These are phyloP conservation scores for Procambarus clarkii DNA, from an alignment of 1,140 invertebrate genomes.

Conservation along the genomic window DNA sequence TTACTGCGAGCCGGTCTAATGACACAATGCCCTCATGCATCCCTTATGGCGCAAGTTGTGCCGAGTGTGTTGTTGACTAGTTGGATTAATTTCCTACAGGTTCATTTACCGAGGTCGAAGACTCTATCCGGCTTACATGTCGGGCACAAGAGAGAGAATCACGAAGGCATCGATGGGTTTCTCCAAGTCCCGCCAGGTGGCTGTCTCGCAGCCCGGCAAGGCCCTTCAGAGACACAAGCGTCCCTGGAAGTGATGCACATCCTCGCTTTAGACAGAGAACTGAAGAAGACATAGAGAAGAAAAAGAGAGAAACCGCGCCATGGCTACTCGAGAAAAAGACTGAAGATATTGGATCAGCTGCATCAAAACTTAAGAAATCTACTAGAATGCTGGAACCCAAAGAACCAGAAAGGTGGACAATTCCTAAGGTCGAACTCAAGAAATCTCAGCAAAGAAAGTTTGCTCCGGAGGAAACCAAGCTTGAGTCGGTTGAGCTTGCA, in stretches of 20 bases:
- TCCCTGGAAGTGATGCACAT: not conserved
- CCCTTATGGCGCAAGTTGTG: not conserved
- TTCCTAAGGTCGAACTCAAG: constrained; percentile 72
- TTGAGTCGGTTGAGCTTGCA: constrained; percentile 40
- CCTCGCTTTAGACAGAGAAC: constrained; percentile 14
- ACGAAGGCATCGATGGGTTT: constrained; percentile 52
- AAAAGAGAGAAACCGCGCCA: constrained; percentile 48
- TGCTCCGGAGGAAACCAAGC: constrained; percentile 24
- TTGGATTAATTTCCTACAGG: constrained; percentile 59
- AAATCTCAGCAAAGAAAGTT: constrained; percentile 72
- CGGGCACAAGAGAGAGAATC: constrained; percentile 29
- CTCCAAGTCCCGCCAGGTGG: constrained; percentile 56
- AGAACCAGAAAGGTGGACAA: constrained; percentile 31
- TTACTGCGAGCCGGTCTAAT: not conserved
- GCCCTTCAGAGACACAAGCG: constrained; percentile 29
- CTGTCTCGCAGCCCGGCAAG: constrained; percentile 53
- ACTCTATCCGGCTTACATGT: constrained; percentile 35
- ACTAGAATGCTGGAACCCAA: constrained; percentile 63
- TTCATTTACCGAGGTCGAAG: constrained; percentile 51
- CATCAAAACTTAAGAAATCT: constrained; percentile 44
- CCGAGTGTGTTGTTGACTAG: constrained; percentile 8
- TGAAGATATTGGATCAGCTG: constrained; percentile 46
- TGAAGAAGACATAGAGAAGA: constrained; percentile 64
- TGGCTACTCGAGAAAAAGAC: constrained; percentile 38
- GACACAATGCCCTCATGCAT: constrained; percentile 30